Conservation (phyloP, 92 coral and sea anemone species). For the Paramuricea clavata region DNA sequence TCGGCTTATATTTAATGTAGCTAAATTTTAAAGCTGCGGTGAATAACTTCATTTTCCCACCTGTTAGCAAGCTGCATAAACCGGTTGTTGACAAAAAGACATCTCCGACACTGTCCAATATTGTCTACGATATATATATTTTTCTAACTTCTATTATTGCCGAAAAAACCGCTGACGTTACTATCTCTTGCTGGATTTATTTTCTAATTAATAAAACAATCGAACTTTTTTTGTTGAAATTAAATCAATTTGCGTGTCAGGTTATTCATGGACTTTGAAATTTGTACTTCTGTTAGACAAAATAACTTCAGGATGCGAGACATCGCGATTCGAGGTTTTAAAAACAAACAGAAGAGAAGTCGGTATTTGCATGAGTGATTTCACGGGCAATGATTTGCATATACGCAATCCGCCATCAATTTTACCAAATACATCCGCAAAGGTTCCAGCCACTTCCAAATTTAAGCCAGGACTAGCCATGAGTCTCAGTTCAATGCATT, state of each 20-base stretch:
- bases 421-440: too few relatives aligned
- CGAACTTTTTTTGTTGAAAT: background rate
- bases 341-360: background rate
- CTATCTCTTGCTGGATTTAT: background rate
- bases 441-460: background rate
- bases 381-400: too few relatives aligned
- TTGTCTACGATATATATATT: background rate
- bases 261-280: background rate
- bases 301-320: constrained; percentile 8
- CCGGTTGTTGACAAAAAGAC: constrained; percentile 22
- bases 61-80: constrained; percentile 12
- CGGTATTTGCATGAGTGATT: too few relatives aligned
- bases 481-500: background rate
- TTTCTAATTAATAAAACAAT: too few relatives aligned
- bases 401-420: background rate
- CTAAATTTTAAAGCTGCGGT: background rate
- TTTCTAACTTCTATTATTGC: background rate
- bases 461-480: background rate
- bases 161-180: background rate
- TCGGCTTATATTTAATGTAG: background rate
- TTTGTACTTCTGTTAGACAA: background rate
- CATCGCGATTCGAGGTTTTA: background rate
- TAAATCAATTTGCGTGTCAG: background rate
- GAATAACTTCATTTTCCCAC: background rate
- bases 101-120: background rate